These are phyloP conservation scores for Chrysomela aeneicollis DNA, from an alignment of 2,888 invertebrate genomes.

Conservation along the genomic window DNA sequence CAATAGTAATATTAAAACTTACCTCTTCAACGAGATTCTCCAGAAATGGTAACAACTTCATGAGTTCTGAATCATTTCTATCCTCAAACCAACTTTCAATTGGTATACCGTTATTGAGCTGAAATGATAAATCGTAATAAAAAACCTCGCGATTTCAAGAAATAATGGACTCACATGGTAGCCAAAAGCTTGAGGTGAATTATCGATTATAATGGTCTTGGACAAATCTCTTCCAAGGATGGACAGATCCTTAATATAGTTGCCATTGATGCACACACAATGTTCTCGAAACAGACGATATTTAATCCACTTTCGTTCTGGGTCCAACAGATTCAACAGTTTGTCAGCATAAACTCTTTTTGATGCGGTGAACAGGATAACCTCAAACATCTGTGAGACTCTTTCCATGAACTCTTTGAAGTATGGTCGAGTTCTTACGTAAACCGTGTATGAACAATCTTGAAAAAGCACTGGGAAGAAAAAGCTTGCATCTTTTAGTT, in stretches of 20 bases:
- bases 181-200: slow-evolving; percentile 93
- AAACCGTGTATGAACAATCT: slow-evolving; percentile 85
- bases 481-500: slow-evolving; percentile 90
- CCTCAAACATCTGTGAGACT: slow-evolving; percentile 57
- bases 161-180: slow-evolving; percentile 70
- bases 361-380: slow-evolving; percentile 94
- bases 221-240: slow-evolving; percentile 92
- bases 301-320: slow-evolving; percentile 87
- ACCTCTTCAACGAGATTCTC: slow-evolving; percentile 85
- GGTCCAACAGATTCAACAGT: slow-evolving; percentile 89
- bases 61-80: slow-evolving; percentile 85
- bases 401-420: slow-evolving; percentile 92
- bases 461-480: slow-evolving; percentile 93
- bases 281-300: slow-evolving; percentile 94
- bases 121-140: slow-evolving; percentile 52
- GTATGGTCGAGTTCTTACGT: slow-evolving; percentile 88
- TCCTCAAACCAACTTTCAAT: slow-evolving; percentile 98
- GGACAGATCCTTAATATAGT: slow-evolving; percentile 94
- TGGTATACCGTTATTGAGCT: slow-evolving; percentile 95
- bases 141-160: background rate
- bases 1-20: slow-evolving; percentile 52
- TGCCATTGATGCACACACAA: slow-evolving; percentile 93
- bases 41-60: slow-evolving; percentile 91
- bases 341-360: slow-evolving; percentile 96
- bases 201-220: slow-evolving; percentile 87